Evolutionary conservation across 2,888 invertebrate species (phyloP).

Genomic region (Octodonta nipae): DNA sequence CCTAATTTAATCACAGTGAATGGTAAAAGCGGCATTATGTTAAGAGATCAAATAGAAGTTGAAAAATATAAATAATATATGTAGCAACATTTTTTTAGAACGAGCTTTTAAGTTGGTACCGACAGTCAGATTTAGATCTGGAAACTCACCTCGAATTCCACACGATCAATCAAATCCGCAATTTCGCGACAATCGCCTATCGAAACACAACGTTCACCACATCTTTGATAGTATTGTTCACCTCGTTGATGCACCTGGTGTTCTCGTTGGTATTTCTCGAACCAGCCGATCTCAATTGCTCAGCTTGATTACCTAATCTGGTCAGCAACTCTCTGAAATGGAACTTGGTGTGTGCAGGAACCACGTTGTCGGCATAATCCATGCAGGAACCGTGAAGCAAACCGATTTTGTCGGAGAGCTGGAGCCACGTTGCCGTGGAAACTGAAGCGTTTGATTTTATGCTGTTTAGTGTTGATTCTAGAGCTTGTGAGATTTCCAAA

Average conservation of each 20-base stretch:
- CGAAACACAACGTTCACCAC: conserved; percentile 55
- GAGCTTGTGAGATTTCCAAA: conserved; percentile 49
- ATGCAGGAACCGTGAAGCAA: conserved; percentile 70
- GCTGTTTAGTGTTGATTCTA: conserved; percentile 52
- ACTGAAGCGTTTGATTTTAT: conserved; percentile 37
- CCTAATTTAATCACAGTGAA: no score
- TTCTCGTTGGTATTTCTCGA: conserved; percentile 56
- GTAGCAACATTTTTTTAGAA: no score
- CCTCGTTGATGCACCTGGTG: conserved; percentile 54
- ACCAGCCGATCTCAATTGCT: conserved; percentile 54
- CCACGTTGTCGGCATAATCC: conserved; percentile 65
- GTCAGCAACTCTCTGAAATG: conserved; percentile 67
- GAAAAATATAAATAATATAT: no score
- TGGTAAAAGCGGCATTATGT: no score
- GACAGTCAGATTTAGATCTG: no score
- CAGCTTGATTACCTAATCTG: conserved; percentile 55
- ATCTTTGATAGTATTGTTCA: conserved; percentile 58
- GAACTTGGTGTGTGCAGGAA: conserved; percentile 77
- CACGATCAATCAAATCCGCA: no score
- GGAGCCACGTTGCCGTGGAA: conserved; percentile 59
- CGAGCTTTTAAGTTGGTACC: no score
- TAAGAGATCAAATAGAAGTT: no score
- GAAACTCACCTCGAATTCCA: no score
- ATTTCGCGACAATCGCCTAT: conserved; percentile 19
- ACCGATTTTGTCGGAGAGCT: conserved; percentile 68